Evolutionary conservation across 2,888 invertebrate genomes (phyloP).

Genomic region (Augiades crinisus): DNA sequence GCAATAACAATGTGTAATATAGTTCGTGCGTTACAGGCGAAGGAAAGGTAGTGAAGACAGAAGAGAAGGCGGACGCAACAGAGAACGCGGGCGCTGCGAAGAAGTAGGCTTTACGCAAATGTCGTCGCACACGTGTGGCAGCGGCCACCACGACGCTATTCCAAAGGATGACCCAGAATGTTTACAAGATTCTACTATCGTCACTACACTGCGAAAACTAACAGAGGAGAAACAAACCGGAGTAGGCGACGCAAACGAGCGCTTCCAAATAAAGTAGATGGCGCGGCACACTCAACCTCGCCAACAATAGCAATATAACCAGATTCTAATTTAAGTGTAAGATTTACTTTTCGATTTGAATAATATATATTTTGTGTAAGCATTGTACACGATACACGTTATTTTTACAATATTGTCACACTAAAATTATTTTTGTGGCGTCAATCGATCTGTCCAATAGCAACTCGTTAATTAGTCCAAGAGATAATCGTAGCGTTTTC

Average conservation of each 20-base stretch:
- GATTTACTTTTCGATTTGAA: slow-evolving; percentile 20
- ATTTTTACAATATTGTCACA: slow-evolving; percentile 41
- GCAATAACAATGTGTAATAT: no score
- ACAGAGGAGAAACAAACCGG: neutral
- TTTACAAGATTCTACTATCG: neutral
- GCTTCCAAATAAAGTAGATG: neutral
- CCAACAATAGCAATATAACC: neutral
- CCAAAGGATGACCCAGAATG: neutral
- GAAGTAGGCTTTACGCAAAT: slow-evolving; percentile 44
- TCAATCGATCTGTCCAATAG: slow-evolving; percentile 72
- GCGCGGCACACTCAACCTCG: neutral
- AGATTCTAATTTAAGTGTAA: slow-evolving; percentile 20
- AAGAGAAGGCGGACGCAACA: slow-evolving; percentile 69
- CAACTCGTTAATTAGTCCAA: slow-evolving; percentile 44
- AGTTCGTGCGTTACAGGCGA: slow-evolving; percentile 55
- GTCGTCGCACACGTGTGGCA: neutral
- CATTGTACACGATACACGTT: slow-evolving; percentile 41
- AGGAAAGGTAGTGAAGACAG: slow-evolving; percentile 75
- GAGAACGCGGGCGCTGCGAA: slow-evolving; percentile 48
- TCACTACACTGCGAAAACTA: neutral
- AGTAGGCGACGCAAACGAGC: neutral
- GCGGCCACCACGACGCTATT: neutral
- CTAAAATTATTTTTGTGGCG: slow-evolving; percentile 50
- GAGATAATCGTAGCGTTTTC: slow-evolving; percentile 39
- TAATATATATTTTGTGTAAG: slow-evolving; percentile 40